Conservation (phyloP, 2,888 invertebrate genomes). For the Acanthosoma haemorrhoidale region DNA sequence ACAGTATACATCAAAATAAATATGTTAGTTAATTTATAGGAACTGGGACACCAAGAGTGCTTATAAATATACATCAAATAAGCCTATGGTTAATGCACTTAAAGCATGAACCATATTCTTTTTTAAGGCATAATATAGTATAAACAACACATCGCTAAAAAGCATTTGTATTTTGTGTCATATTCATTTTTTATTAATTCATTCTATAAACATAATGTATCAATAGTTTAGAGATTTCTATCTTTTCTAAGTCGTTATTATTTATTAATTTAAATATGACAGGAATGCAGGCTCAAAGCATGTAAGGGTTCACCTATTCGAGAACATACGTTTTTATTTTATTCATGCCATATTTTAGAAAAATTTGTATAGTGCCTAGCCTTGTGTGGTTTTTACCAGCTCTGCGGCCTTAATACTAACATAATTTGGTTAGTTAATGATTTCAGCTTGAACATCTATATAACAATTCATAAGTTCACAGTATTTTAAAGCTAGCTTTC, state of each 20-base stretch:
- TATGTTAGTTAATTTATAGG: slow-evolving; percentile 18
- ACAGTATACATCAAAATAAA: slow-evolving; percentile 9
- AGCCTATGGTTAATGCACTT: not conserved
- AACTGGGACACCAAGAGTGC: slow-evolving; percentile 23
- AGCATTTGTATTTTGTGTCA: not conserved
- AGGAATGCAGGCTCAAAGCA: too few species aligned
- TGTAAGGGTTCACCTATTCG: too few species aligned
- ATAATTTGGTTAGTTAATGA: too few species aligned
- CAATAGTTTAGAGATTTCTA: not conserved
- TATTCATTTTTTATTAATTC: not conserved
- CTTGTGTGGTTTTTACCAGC: too few species aligned
- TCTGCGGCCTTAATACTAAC: too few species aligned
- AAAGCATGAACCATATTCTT: not conserved
- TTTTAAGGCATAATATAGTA: not conserved
- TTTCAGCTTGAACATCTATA: too few species aligned
- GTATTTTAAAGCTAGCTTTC: not conserved
- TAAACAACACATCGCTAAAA: not conserved
- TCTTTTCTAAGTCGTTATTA: too few species aligned
- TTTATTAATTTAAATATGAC: too few species aligned
- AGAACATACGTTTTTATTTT: too few species aligned
- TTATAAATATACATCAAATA: not conserved
- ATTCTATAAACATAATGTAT: not conserved
- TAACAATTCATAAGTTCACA: not conserved
- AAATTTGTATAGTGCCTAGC: too few species aligned
- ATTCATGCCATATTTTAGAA: too few species aligned